Evolutionary conservation across 2,888 invertebrate species (phyloP).

Genomic region (Thecocarcelia acutangulata): DNA sequence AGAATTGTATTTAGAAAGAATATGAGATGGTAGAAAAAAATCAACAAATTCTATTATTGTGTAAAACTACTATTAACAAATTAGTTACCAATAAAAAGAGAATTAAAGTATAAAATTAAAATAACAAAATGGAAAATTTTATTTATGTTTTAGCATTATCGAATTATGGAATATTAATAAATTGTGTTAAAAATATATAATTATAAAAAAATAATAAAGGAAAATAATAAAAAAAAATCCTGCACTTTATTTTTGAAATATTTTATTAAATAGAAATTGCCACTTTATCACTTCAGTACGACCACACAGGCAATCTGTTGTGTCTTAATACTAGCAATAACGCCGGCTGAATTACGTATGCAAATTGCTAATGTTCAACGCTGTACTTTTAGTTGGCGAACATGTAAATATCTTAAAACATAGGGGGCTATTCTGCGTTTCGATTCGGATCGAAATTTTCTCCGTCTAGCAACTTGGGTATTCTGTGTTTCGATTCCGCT

Average conservation of each 20-base stretch:
- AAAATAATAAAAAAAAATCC: conserved; percentile 3
- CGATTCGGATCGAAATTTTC: no score
- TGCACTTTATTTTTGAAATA: conserved; percentile 13
- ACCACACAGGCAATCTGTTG: no score
- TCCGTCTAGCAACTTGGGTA: no score
- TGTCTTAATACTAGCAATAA: no score
- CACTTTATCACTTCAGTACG: no score
- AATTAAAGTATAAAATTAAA: conserved; percentile 41
- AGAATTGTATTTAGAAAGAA: conserved; percentile 61
- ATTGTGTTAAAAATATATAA: conserved; percentile 68
- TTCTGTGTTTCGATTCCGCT: no score
- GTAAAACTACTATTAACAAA: conserved; percentile 56
- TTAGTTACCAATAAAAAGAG: conserved; percentile 45
- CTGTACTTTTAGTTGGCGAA: no score
- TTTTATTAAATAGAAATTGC: no score
- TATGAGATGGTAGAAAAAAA: conserved; percentile 33
- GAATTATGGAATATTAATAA: conserved; percentile 68
- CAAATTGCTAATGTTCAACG: no score
- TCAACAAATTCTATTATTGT: conserved; percentile 60
- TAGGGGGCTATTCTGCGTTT: no score
- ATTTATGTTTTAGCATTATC: conserved; percentile 67
- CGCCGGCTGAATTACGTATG: no score
- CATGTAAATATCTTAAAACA: no score
- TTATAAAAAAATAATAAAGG: conserved; percentile 49
- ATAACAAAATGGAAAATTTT: conserved; percentile 47